Conservation (phyloP, 2,113 vertebrate species). For the Tachysurus vachellii region DNA sequence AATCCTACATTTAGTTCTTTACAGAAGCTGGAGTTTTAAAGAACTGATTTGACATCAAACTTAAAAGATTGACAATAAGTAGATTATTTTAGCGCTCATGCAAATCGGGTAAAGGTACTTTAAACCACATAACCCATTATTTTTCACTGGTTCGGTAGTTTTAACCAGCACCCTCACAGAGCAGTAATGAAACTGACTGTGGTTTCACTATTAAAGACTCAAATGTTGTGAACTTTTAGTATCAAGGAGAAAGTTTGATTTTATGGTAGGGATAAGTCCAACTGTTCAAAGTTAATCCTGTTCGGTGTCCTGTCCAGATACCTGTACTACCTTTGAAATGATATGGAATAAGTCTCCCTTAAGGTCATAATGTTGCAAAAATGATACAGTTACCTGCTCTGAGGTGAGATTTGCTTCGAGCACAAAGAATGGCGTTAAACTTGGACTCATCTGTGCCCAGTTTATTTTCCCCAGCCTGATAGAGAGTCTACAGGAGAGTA, state of each 20-base stretch:
- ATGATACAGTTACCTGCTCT: constrained; percentile 80
- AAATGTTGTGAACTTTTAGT: neutral
- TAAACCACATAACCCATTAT: neutral
- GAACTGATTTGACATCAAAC: neutral
- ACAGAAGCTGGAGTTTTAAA: neutral
- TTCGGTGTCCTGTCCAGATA: neutral
- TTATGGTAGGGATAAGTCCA: neutral
- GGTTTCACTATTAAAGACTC: neutral
- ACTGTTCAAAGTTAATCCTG: neutral
- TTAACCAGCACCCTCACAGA: neutral
- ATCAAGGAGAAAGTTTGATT: neutral
- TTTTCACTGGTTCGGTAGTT: constrained; percentile 7
- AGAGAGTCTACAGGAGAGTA: constrained; percentile 76
- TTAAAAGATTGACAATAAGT: neutral
- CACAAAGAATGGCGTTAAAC: constrained; percentile 93
- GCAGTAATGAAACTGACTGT: neutral
- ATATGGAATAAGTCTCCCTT: neutral
- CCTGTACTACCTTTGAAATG: neutral
- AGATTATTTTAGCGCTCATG: neutral
- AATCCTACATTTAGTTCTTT: neutral
- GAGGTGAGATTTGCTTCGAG: constrained; percentile 89
- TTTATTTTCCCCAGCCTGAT: constrained; percentile 93
- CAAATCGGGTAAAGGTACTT: neutral
- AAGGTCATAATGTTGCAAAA: neutral
- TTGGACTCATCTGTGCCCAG: constrained; percentile 96